phyloP scores from a whole-genome alignment of 2,888 invertebrate genomes.

The Apoda limacodes region DNA sequence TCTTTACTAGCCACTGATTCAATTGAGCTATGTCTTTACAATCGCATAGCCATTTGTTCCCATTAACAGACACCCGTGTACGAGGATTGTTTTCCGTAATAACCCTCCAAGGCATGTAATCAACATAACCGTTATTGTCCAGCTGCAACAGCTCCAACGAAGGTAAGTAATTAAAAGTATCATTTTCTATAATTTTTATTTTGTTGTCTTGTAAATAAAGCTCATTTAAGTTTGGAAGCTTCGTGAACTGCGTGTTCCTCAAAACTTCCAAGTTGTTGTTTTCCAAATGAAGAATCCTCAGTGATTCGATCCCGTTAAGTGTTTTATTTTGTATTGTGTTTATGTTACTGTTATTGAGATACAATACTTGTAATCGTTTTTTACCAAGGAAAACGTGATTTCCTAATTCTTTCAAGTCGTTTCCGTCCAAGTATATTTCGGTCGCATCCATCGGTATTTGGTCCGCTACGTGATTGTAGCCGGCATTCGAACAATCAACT shows the following conservation, averaged over 20 bases:
- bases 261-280: constrained; percentile 78
- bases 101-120: constrained; percentile 80
- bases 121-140: constrained; percentile 82
- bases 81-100: constrained; percentile 75
- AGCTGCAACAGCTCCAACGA: constrained; percentile 78
- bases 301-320: constrained; percentile 82
- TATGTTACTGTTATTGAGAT: constrained; percentile 83
- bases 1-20: constrained; percentile 77
- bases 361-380: constrained; percentile 82
- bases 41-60: constrained; percentile 88
- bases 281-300: constrained; percentile 81
- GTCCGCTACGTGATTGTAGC: constrained; percentile 79
- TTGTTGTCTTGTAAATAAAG: constrained; percentile 82
- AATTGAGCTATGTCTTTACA: constrained; percentile 78
- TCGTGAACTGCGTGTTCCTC: constrained; percentile 83
- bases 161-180: constrained; percentile 80
- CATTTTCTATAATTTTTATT: constrained; percentile 78
- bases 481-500: constrained; percentile 83
- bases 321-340: constrained; percentile 82
- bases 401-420: constrained; percentile 80
- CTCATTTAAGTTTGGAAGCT: constrained; percentile 78
- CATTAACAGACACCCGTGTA: constrained; percentile 78
- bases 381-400: constrained; percentile 90
- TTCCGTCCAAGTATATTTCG: constrained; percentile 87
- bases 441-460: constrained; percentile 92